Percentiles rank a stretch among this genome's conserved stretches.
These are phyloP conservation scores for Ganaspis sp. DNA, from an alignment of 1,140 invertebrate genomes.

Conservation along the genomic window DNA sequence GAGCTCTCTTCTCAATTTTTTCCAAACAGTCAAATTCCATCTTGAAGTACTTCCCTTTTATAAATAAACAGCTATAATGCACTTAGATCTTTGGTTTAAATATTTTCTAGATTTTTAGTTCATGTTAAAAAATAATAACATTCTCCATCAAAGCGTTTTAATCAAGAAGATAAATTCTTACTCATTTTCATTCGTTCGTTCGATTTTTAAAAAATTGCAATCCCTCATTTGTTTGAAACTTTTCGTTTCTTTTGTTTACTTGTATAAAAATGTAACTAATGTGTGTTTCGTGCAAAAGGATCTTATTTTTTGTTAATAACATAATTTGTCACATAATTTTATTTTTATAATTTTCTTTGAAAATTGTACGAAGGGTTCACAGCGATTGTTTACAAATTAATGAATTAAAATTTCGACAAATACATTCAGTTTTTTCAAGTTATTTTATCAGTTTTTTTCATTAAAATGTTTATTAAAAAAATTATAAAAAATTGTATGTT, in stretches of 20 bases:
- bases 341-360: too few relatives aligned
- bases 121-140: not conserved
- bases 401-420: too few relatives aligned
- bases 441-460: slow-evolving; percentile 32
- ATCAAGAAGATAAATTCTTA: not conserved
- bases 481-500: slow-evolving; percentile 26
- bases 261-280: too few relatives aligned
- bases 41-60: slow-evolving; percentile 35
- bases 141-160: not conserved
- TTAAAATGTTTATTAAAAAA: slow-evolving; percentile 39
- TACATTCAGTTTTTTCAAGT: slow-evolving; percentile 8
- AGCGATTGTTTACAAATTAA: too few relatives aligned
- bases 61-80: not conserved
- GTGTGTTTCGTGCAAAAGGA: too few relatives aligned
- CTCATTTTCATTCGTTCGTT: too few relatives aligned
- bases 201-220: too few relatives aligned
- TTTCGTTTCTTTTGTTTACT: too few relatives aligned
- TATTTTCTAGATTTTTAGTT: not conserved
- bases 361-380: too few relatives aligned
- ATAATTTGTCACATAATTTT: too few relatives aligned
- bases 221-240: too few relatives aligned
- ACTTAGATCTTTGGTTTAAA: not conserved
- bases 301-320: too few relatives aligned
- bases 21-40: slow-evolving; percentile 15
- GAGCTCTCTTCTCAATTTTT: slow-evolving; percentile 42